These are phyloP conservation scores for Habropoda laboriosa DNA, from an alignment of 1,140 invertebrate species.

Conservation along the genomic window DNA sequence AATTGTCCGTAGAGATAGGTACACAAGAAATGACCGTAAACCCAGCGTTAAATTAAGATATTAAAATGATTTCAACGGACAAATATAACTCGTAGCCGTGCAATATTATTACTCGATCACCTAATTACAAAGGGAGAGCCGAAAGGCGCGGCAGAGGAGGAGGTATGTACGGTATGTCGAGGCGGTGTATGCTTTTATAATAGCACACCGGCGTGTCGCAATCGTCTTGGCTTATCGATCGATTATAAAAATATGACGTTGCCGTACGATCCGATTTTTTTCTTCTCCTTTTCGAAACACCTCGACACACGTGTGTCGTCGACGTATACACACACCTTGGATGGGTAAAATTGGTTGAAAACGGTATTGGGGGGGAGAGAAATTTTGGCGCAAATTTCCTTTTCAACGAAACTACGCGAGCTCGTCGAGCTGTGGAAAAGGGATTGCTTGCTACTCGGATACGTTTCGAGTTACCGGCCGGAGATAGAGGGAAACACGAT, in stretches of 20 bases:
- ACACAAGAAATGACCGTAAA: too few relatives aligned
- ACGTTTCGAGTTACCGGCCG: background rate
- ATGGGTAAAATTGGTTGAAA: too few relatives aligned
- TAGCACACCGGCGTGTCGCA: slow-evolving; percentile 31
- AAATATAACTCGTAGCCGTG: background rate
- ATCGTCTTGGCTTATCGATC: slow-evolving; percentile 61
- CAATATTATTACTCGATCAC: background rate
- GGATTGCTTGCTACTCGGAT: too few relatives aligned
- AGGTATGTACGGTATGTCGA: background rate
- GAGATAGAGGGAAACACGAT: background rate
- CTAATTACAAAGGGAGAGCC: slow-evolving; percentile 21
- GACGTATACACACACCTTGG: too few relatives aligned
- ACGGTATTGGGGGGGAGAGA: too few relatives aligned
- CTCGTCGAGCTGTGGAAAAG: too few relatives aligned
- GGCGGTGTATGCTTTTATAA: slow-evolving; percentile 56
- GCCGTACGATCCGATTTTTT: slow-evolving; percentile 7
- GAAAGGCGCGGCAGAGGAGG: slow-evolving; percentile 43
- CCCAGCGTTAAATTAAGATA: too few relatives aligned
- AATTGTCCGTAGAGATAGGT: too few relatives aligned
- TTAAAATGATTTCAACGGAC: background rate
- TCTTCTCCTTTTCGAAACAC: background rate
- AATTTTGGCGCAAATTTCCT: too few relatives aligned
- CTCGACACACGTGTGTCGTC: too few relatives aligned
- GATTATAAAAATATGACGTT: slow-evolving; percentile 64
- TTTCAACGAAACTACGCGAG: background rate